A percentile compares a stretch with the other conserved stretches of the same genome.
These are phyloP conservation scores for Eupeodes luniger DNA, from an alignment of 2,888 invertebrate genomes.

Conservation along the genomic window DNA sequence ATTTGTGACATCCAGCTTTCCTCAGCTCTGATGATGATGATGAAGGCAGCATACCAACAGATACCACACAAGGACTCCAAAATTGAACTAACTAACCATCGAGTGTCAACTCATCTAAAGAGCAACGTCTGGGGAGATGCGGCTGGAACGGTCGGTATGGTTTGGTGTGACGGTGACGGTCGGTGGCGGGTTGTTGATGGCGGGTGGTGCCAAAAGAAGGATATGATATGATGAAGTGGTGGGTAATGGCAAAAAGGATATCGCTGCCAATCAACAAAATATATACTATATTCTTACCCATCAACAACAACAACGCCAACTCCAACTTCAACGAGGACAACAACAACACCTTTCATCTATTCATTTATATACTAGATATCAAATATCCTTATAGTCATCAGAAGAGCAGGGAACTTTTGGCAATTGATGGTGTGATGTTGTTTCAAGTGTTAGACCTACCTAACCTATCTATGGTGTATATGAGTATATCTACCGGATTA, in stretches of 20 bases:
- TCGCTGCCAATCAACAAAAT: slow-evolving; percentile 72
- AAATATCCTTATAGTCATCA: slow-evolving; percentile 45
- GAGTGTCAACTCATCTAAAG: slow-evolving; percentile 70
- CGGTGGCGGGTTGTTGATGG: slow-evolving; percentile 1
- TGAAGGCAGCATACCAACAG: slow-evolving; percentile 27
- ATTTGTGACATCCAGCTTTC: slow-evolving; percentile 49
- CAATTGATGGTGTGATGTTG: slow-evolving; percentile 54
- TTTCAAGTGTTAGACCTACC: not conserved
- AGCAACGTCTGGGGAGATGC: slow-evolving; percentile 48
- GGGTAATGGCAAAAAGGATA: slow-evolving; percentile 70
- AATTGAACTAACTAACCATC: slow-evolving; percentile 74
- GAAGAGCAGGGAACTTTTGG: slow-evolving; percentile 39
- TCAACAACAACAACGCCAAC: not conserved
- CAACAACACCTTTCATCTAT: slow-evolving; percentile 29
- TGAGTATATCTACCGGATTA: slow-evolving; percentile 48
- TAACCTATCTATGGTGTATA: not conserved
- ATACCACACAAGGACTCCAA: slow-evolving; percentile 41
- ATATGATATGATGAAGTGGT: slow-evolving; percentile 35
- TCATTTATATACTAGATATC: slow-evolving; percentile 50
- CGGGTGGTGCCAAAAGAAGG: slow-evolving; percentile 5
- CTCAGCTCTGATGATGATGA: not conserved
- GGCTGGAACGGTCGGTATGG: slow-evolving; percentile 7
- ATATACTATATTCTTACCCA: not conserved
- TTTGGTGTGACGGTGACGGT: not conserved
- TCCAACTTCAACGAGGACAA: not conserved